Percentiles rank a stretch among this genome's conserved stretches.
Conservation (phyloP, 1,140 invertebrate genomes). For the Diorhabda elongata region DNA sequence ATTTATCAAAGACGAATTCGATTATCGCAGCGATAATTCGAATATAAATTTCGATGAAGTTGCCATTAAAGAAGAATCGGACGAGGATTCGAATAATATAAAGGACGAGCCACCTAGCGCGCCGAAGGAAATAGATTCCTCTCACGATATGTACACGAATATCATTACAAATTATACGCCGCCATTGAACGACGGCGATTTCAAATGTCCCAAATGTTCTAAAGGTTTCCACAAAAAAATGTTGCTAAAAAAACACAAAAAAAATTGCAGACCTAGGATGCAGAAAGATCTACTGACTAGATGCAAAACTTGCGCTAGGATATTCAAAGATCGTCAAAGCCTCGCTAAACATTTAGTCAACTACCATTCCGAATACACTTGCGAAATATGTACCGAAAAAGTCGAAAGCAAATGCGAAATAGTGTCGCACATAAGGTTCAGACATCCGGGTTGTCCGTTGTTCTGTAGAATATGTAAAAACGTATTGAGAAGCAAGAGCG, state of each 20-base stretch:
- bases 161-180: slow-evolving; percentile 46
- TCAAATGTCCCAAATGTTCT: slow-evolving; percentile 54
- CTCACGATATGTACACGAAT: slow-evolving; percentile 41
- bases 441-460: slow-evolving; percentile 55
- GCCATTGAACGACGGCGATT: slow-evolving; percentile 48
- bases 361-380: slow-evolving; percentile 54
- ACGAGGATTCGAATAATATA: background rate
- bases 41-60: slow-evolving; percentile 6
- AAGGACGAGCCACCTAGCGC: slow-evolving; percentile 13
- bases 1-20: slow-evolving; percentile 38
- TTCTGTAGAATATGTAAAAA: slow-evolving; percentile 54
- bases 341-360: slow-evolving; percentile 55
- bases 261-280: slow-evolving; percentile 49
- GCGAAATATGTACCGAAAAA: slow-evolving; percentile 55
- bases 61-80: slow-evolving; percentile 7
- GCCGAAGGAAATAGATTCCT: slow-evolving; percentile 41
- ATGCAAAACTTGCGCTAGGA: slow-evolving; percentile 55
- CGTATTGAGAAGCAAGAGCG: slow-evolving; percentile 54
- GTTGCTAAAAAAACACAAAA: slow-evolving; percentile 54
- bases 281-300: slow-evolving; percentile 55
- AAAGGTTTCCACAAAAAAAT: slow-evolving; percentile 55
- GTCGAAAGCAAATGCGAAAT: slow-evolving; percentile 55
- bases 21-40: slow-evolving; percentile 8
- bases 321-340: slow-evolving; percentile 56
- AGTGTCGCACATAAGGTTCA: slow-evolving; percentile 56